These are phyloP conservation scores for Drosophila kohkoa DNA, from an alignment of 1,140 invertebrate species.

Conservation along the genomic window DNA sequence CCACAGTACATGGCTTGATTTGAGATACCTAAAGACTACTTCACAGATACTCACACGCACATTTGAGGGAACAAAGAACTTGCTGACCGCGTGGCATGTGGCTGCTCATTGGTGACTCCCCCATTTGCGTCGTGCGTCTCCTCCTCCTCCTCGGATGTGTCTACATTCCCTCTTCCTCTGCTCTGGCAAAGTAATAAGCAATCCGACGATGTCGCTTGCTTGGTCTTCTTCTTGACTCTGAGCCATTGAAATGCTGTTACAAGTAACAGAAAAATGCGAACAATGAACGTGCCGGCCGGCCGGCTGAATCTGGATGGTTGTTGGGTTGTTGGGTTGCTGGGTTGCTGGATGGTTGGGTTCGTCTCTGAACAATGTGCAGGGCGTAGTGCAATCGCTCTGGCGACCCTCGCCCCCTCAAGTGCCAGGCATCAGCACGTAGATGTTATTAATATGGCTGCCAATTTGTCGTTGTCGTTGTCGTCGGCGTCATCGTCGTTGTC, in stretches of 20 bases:
- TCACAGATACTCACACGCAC: constrained; percentile 54
- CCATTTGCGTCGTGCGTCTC: constrained; percentile 12
- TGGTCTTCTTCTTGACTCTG: constrained; percentile 26
- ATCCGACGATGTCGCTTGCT: constrained; percentile 43
- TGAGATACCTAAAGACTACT: constrained; percentile 34
- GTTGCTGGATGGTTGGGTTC: not conserved
- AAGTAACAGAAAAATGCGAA: constrained; percentile 78
- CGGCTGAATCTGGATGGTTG: not conserved
- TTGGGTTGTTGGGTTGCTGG: not conserved
- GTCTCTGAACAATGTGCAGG: constrained; percentile 58
- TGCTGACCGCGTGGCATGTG: constrained; percentile 75
- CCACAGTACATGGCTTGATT: constrained; percentile 18
- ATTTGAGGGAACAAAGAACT: constrained; percentile 68
- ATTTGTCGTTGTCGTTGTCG: constrained; percentile 69
- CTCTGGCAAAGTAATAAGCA: constrained; percentile 65
- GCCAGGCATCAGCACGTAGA: constrained; percentile 48
- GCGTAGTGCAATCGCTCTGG: constrained; percentile 19
- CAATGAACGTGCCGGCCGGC: constrained; percentile 63
- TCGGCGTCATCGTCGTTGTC: constrained; percentile 3
- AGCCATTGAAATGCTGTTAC: constrained; percentile 77
- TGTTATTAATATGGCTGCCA: constrained; percentile 82
- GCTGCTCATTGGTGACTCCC: constrained; percentile 22
- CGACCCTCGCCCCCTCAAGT: not conserved
- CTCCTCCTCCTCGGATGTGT: not conserved
- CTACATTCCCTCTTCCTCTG: constrained; percentile 13